Conservation (phyloP, 2,113 vertebrate genomes). For the Boulengerochromis microlepis region DNA sequence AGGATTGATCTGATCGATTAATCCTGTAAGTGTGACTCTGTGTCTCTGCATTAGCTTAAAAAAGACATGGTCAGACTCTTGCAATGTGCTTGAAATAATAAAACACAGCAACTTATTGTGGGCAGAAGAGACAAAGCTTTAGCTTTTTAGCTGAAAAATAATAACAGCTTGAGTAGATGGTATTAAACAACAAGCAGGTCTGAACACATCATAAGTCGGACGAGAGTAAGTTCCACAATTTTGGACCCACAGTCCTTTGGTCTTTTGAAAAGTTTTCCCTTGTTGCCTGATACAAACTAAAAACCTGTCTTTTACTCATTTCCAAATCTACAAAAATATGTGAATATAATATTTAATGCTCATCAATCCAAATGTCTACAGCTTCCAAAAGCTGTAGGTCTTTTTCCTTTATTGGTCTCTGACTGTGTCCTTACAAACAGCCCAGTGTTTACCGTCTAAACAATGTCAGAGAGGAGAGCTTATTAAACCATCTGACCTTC, state of each 20-base stretch:
- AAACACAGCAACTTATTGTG: not conserved
- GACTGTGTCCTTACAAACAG: conserved; percentile 10
- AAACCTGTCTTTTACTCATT: not conserved
- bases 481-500: conserved; percentile 16
- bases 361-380: not conserved
- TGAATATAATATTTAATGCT: not conserved
- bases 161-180: not conserved
- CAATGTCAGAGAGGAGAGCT: conserved; percentile 10
- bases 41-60: not conserved
- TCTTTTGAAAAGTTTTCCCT: not conserved
- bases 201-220: not conserved
- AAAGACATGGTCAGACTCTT: not conserved
- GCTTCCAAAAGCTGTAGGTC: not conserved
- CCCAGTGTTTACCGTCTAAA: not conserved
- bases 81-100: not conserved
- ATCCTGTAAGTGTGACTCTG: not conserved
- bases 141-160: not conserved
- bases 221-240: not conserved
- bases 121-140: not conserved
- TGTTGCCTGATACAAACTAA: not conserved
- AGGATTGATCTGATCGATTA: not conserved
- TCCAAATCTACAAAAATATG: not conserved
- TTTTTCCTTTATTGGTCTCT: not conserved
- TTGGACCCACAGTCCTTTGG: not conserved
- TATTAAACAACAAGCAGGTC: not conserved